Conservation (phyloP, 2,113 vertebrate genomes). For the Cervus canadensis region DNA sequence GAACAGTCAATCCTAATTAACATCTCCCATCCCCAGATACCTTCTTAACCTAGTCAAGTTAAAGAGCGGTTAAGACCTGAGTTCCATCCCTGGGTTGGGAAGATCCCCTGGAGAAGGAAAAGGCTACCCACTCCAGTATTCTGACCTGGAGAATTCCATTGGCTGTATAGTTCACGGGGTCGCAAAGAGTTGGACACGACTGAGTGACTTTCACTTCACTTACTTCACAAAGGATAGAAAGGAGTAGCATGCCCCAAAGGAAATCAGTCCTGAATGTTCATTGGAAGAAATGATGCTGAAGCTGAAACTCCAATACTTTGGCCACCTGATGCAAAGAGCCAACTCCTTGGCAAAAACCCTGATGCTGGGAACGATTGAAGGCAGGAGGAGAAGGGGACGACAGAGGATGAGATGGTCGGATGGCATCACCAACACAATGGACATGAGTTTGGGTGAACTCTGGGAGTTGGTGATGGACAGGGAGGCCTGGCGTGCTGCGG, state of each 20-base stretch:
- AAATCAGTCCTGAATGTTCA: background rate
- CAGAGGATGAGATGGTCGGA: background rate
- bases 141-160: background rate
- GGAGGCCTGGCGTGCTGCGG: background rate
- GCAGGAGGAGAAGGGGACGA: background rate
- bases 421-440: background rate
- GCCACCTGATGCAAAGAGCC: background rate
- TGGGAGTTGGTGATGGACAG: background rate
- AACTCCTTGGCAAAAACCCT: background rate
- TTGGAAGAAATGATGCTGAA: background rate
- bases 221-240: background rate
- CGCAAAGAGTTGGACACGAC: accelerated
- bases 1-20: no score
- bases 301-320: background rate
- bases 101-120: background rate
- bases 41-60: background rate
- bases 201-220: background rate
- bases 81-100: background rate
- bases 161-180: background rate
- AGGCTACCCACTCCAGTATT: background rate
- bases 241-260: background rate
- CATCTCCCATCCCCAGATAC: background rate
- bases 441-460: background rate
- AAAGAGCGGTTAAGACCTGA: background rate
- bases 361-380: background rate